Percentiles rank a stretch among this genome's conserved stretches.
Evolutionary conservation across 2,113 vertebrate species (phyloP).

Genomic region (Haliaeetus leucogaster): DNA sequence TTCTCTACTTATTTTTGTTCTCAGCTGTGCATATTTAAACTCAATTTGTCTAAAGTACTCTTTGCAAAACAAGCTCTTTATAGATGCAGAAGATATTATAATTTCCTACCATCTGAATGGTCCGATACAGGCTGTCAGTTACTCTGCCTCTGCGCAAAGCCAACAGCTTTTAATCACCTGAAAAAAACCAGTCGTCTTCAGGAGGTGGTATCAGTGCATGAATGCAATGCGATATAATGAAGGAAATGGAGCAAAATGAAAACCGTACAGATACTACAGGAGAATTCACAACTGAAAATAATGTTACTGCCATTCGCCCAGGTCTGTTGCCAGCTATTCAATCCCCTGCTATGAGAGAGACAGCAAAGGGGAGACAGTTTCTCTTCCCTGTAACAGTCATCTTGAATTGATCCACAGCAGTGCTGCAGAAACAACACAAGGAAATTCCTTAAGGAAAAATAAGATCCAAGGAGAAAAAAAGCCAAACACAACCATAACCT

Average conservation of each 20-base stretch:
- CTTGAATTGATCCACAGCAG: background rate
- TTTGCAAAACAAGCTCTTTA: background rate
- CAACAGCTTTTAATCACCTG: background rate
- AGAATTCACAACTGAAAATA: background rate
- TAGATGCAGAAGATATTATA: background rate
- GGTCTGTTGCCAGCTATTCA: background rate
- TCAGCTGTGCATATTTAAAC: background rate
- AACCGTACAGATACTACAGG: background rate
- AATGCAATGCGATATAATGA: background rate
- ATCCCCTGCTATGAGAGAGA: background rate
- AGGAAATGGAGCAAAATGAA: background rate
- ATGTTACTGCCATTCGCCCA: fast-evolving
- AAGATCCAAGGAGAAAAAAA: background rate
- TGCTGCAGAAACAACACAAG: background rate
- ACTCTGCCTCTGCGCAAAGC: background rate
- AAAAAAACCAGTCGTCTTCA: background rate
- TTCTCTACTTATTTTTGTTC: background rate
- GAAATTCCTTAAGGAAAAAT: background rate
- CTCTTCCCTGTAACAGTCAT: background rate
- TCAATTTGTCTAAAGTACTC: background rate
- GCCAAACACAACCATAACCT: fast-evolving
- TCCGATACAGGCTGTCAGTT: background rate
- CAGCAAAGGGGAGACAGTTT: background rate
- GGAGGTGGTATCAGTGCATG: background rate
- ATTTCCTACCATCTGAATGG: background rate